Conservation (phyloP, 2,888 invertebrate genomes). For the Nemurella pictetii region DNA sequence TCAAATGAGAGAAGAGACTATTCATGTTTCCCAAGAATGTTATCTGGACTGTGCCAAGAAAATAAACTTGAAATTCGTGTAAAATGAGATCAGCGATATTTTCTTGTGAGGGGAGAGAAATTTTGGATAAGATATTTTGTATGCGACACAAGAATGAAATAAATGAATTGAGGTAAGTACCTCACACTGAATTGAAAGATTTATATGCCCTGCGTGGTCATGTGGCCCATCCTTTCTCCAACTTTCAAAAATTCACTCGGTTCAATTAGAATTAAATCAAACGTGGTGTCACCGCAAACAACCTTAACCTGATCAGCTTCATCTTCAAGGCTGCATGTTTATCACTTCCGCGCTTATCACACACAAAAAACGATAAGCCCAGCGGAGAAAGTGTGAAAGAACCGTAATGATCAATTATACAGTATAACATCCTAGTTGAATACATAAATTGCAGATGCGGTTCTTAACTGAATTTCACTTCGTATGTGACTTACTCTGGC, state of each 20-base stretch:
- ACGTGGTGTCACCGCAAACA: neutral
- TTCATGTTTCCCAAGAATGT: neutral
- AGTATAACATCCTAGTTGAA: constrained; percentile 5
- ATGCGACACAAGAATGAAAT: no score
- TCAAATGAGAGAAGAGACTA: neutral
- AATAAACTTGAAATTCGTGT: neutral
- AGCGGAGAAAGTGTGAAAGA: neutral
- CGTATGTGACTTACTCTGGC: constrained; percentile 62
- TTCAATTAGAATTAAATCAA: neutral
- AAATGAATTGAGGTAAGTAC: no score
- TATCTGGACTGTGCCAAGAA: neutral
- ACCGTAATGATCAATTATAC: neutral
- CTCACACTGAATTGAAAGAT: neutral
- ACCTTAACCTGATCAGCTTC: neutral
- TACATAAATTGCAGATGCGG: neutral
- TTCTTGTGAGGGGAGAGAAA: neutral
- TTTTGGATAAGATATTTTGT: neutral
- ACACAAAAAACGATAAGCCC: neutral
- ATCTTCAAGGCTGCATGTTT: neutral
- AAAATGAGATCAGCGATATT: neutral
- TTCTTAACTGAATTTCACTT: neutral
- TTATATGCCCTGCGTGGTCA: neutral
- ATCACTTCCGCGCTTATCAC: neutral
- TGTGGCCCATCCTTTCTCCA: neutral
- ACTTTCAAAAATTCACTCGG: neutral